A percentile compares a stretch with the other conserved stretches of the same genome.
These are phyloP conservation scores for Promerops cafer DNA, from an alignment of 2,113 vertebrate genomes.

Conservation along the genomic window DNA sequence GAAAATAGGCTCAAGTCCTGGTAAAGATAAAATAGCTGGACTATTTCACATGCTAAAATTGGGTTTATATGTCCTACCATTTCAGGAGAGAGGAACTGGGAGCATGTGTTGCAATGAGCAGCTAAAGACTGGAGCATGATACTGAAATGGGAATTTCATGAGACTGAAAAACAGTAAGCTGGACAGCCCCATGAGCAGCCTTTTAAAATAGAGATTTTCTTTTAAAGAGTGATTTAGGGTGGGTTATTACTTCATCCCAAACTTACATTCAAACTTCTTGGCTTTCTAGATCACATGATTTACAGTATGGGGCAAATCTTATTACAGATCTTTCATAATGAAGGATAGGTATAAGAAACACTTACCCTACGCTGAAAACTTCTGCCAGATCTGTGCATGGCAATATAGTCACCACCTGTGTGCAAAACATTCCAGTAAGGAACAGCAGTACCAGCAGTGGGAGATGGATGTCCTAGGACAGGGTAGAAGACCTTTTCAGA, in stretches of 20 bases:
- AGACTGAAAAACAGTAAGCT: not conserved
- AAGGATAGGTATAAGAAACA: not conserved
- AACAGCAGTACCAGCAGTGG: not conserved
- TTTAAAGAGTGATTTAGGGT: not conserved
- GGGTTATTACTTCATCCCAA: not conserved
- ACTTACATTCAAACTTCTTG: not conserved
- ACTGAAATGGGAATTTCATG: not conserved
- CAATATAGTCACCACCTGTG: accelerated
- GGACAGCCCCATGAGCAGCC: not conserved
- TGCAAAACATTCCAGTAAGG: not conserved
- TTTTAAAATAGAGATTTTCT: not conserved
- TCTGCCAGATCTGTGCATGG: not conserved
- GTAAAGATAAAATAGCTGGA: not conserved
- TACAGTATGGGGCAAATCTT: not conserved
- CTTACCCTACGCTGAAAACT: not conserved
- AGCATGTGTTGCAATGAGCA: not conserved
- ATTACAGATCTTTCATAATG: not conserved
- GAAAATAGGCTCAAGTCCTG: not conserved
- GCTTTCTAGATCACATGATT: not conserved
- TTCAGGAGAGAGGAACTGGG: not conserved
- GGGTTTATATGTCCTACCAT: not conserved
- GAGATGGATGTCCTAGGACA: not conserved
- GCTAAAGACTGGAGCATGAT: not conserved
- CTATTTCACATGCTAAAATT: not conserved
- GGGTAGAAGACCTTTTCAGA: not conserved